Conservation (phyloP, 2,888 invertebrate genomes). For the Pandemis heparana region DNA sequence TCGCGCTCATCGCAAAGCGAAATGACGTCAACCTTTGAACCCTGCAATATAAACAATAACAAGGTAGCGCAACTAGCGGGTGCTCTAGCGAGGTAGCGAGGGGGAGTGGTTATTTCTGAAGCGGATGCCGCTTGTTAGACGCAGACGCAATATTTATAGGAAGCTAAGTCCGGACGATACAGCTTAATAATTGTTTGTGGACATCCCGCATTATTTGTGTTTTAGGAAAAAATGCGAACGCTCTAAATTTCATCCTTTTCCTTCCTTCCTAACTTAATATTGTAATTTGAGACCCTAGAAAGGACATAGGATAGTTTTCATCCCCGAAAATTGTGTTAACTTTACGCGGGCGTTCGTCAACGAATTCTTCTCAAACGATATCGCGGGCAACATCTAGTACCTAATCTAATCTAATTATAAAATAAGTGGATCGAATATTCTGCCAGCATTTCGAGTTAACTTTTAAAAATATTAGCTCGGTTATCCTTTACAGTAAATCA, state of each 20-base stretch:
- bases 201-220: not conserved
- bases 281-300: no score
- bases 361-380: no score
- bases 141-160: constrained; percentile 28
- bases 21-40: constrained; percentile 11
- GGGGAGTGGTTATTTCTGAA: constrained; percentile 46
- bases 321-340: no score
- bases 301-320: no score
- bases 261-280: no score
- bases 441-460: not conserved
- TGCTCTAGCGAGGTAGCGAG: not conserved
- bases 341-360: no score
- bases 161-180: constrained; percentile 27
- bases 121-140: constrained; percentile 33
- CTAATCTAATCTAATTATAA: not conserved
- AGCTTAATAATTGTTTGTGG: constrained; percentile 19
- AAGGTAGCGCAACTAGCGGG: constrained; percentile 12
- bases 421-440: not conserved
- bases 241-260: no score
- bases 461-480: not conserved
- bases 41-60: constrained; percentile 20
- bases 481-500: not conserved
- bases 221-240: no score
- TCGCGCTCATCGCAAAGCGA: not conserved
- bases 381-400: no score